Conservation (phyloP, 2,797 vertebrate species). For the Centropyge bicolor region DNA sequence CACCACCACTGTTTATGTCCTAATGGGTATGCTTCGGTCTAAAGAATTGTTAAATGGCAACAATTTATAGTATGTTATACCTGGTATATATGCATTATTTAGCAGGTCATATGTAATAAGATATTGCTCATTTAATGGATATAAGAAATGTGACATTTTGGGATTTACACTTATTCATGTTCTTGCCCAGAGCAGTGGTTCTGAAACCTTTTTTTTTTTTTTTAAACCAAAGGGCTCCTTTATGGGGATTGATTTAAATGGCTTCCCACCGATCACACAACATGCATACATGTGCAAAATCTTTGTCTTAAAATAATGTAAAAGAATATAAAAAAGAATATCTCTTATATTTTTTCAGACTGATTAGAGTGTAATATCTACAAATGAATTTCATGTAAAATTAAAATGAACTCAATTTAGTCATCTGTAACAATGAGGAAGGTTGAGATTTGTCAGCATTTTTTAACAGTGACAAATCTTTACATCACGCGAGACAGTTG, state of each 20-base stretch:
- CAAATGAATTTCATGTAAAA: not conserved
- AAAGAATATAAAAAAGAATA: too few species aligned
- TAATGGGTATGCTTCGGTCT: slow-evolving; percentile 14
- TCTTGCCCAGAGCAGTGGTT: not conserved
- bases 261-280: not conserved
- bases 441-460: not conserved
- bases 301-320: too few species aligned
- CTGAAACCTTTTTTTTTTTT: not conserved
- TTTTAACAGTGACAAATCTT: not conserved
- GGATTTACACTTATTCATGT: not conserved
- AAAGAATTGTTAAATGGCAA: slow-evolving; percentile 9
- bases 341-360: too few species aligned
- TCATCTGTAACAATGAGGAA: not conserved
- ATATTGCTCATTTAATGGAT: slow-evolving; percentile 15
- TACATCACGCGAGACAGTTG: not conserved
- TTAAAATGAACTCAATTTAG: not conserved
- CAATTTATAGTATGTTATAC: not conserved
- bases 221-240: not conserved
- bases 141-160: slow-evolving; percentile 9
- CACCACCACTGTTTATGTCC: slow-evolving; percentile 24
- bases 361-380: too few species aligned
- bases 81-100: slow-evolving; percentile 1
- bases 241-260: not conserved
- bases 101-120: not conserved
- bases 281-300: not conserved